Evolutionary conservation across 1,140 invertebrate genomes (phyloP).

Genomic region (Piezodorus guildinii): DNA sequence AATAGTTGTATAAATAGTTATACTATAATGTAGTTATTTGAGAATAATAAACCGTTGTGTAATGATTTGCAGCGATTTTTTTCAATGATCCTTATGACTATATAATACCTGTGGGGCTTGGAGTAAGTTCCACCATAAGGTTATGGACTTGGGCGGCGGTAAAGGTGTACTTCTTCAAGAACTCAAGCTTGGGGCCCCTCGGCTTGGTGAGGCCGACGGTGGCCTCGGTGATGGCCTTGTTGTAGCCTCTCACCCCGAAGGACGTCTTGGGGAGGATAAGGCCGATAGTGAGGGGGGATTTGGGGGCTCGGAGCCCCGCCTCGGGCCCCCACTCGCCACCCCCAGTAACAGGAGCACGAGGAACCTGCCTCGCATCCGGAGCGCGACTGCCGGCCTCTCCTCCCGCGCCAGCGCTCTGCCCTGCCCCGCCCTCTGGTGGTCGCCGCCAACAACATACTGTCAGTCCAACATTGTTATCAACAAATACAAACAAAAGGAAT

Average conservation of each 20-base stretch:
- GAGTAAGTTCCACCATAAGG: conserved; percentile 56
- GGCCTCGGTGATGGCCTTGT: conserved; percentile 50
- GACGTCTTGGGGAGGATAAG: conserved; percentile 52
- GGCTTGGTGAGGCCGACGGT: conserved; percentile 46
- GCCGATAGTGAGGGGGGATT: conserved; percentile 39
- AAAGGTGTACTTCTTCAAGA: conserved; percentile 50
- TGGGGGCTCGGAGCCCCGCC: conserved; percentile 1
- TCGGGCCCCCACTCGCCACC: background rate
- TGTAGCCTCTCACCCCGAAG: conserved; percentile 53
- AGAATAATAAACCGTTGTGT: too few relatives aligned
- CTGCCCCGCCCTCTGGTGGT: background rate
- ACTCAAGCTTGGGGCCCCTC: conserved; percentile 42
- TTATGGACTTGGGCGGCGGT: conserved; percentile 46
- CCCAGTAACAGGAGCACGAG: conserved; percentile 19
- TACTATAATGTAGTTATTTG: too few relatives aligned
- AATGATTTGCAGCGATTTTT: too few relatives aligned
- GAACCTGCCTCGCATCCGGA: conserved; percentile 15
- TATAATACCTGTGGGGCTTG: conserved; percentile 57
- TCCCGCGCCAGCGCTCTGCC: conserved; percentile 2
- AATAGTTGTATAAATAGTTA: too few relatives aligned
- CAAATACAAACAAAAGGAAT: too few relatives aligned
- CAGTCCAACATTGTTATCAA: too few relatives aligned
- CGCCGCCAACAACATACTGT: too few relatives aligned
- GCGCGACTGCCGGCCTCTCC: conserved; percentile 14
- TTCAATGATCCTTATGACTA: background rate